Base-by-base conservation (phyloP, 2,888 invertebrate genomes). In the Ormyrus thymus region DNA sequence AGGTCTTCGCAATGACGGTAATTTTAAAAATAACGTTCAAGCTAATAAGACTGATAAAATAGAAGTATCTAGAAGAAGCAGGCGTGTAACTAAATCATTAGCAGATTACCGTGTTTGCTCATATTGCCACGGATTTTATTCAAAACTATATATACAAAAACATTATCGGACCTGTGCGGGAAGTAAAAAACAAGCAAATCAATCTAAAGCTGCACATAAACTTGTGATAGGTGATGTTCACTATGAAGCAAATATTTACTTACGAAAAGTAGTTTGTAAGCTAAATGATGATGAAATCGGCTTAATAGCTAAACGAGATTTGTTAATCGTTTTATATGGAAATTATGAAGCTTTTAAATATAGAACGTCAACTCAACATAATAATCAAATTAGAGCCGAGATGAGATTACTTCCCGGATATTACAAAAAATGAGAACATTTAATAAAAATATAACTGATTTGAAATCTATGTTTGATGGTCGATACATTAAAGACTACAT, bases 321-420 rank as follows among this genome's bases (percentile, higher is more conserved):
- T 74, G 43, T 5, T 48, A n/a, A 81, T 77, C 0, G 50, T 81
- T 1, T 45, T 65, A 15, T 72, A 75, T 2, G 79, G 62, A 4
- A 81, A 81, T 69, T 50, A 70, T 68, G 71, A 61, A 46, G 77
- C 65, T 1, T 68, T 75, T 5, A 79, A 81, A 29, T 81, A 59
- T 58, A 13, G 55, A 53, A 53, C 68, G 1, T 15, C n/a, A 7
- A 13, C 11, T 9, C 70, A 75, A n/a, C 74, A 79, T 45, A 58
- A 77, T 72, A 75, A 75, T n/a, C 76, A 75, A 11, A 70, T 76
- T 1, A 8, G 76, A 46, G 73, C 77, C 9, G 62, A 78, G 15
- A 59, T 79, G 58, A 48, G 76, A 6, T 46, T 69, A 7, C 50
- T 79, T 0, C 59, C 29, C 1, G 58, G 62, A 61, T 79, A 0